These are phyloP conservation scores for Choloepus didactylus DNA, from an alignment of 2,797 vertebrate genomes.

Conservation along the genomic window DNA sequence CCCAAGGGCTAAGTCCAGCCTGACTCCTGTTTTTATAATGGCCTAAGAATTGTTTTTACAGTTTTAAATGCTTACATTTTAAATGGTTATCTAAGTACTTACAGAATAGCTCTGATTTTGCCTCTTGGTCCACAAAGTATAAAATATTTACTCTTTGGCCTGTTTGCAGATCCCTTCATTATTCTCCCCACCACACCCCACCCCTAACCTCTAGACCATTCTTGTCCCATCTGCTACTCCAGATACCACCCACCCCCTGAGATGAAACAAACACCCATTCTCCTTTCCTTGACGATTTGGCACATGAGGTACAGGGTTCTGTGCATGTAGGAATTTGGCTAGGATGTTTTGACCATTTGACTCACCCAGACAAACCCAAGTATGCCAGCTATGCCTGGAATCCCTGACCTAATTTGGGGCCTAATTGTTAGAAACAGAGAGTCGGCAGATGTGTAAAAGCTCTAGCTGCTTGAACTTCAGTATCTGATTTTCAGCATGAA, in stretches of 20 bases:
- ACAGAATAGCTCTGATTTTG: slow-evolving; percentile 13
- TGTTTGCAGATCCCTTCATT: background rate
- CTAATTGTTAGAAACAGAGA: slow-evolving; percentile 40
- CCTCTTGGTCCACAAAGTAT: background rate
- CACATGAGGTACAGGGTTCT: background rate
- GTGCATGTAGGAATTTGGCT: slow-evolving; percentile 14
- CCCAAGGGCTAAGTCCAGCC: background rate
- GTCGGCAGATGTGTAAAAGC: background rate
- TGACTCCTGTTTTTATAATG: background rate
- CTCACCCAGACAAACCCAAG: slow-evolving; percentile 67
- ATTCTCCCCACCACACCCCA: background rate
- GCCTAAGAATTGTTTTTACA: background rate
- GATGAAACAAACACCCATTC: slow-evolving; percentile 4
- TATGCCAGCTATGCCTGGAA: slow-evolving; percentile 67
- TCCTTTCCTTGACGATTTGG: background rate
- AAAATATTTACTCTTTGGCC: background rate
- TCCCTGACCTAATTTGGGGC: slow-evolving; percentile 55
- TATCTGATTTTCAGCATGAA: slow-evolving; percentile 43
- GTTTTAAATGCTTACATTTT: slow-evolving; percentile 34
- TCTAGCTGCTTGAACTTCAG: background rate
- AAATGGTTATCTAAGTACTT: slow-evolving; percentile 34
- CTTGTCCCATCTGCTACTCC: background rate
- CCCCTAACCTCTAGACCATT: background rate
- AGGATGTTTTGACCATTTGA: slow-evolving; percentile 50
- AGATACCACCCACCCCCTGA: background rate